Evolutionary conservation across 2,113 vertebrate genomes (phyloP), one percentile per base, ranked within the genome.

Genomic region (Chaetorhynchus papuensis): DNA sequence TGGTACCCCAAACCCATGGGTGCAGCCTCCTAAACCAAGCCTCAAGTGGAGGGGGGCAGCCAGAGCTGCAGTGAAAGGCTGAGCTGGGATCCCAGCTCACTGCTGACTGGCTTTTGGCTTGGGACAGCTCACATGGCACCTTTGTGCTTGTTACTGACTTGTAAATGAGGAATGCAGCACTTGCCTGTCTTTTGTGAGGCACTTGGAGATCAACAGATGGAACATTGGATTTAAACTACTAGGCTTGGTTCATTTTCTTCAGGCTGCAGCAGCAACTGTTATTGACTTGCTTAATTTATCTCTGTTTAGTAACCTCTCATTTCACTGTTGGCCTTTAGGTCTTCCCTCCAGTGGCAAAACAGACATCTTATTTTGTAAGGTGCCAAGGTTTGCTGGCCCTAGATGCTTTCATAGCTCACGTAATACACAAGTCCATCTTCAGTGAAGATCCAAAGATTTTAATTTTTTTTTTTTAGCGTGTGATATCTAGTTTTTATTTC

Each of bases 191-290:
- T 87, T 72, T 87, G 39, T 77, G 69, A 91, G 76, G 87, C 61
- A 15, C 59, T 90, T 91, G 50, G 70, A 96, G 70, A 78, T 83
- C 87, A 83, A 63, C 53, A 86, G 85, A 83, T 93, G 85, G 63
- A 86, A 93, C 78, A 15, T 59, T 83, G 77, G 47, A 63, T 86
- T 94, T 92, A 33, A 86, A 56, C 50, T 50, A 5, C 17, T 63
- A 20, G 76, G 23, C 59, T 90, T 86, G 45, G 53, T 90, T 89
- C 47, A 20, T 50, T 64, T 83, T 49, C 64, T 69, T 42, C 39
- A 57, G 65, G 31, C 39, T 42, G 57, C 50, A 80, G 66, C 47
- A 86, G 39, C 64, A 90, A 91, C 45, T 83, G 35, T 80, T 89
- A 31, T 1, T 77, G 68, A 54, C 71, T 92, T 63, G 45, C 27